phyloP scores from a whole-genome alignment of 2,113 vertebrate genomes.

The Lipophrys pholis region DNA sequence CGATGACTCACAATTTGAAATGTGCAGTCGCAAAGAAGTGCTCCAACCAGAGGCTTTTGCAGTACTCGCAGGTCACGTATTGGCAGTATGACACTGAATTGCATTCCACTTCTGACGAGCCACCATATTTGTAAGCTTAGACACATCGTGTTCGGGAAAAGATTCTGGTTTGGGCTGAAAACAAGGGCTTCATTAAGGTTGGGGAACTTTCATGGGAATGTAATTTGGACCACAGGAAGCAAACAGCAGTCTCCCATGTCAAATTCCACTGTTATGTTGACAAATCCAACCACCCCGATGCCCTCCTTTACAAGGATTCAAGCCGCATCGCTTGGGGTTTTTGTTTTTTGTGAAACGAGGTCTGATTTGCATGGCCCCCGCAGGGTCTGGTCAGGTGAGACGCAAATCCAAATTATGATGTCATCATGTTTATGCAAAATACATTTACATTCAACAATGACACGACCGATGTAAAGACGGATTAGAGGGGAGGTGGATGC shows the following conservation, averaged over 20 bases:
- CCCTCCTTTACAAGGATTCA: neutral
- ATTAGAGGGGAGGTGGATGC: neutral
- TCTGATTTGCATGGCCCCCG: neutral
- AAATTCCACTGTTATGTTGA: constrained; percentile 14
- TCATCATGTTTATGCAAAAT: neutral
- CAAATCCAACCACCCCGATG: neutral
- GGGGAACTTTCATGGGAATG: neutral
- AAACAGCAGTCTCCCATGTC: constrained; percentile 16
- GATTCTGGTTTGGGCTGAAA: neutral
- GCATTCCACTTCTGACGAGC: too few relatives aligned
- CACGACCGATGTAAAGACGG: neutral
- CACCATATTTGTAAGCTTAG: too few relatives aligned
- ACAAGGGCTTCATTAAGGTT: neutral
- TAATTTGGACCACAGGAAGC: constrained; percentile 8
- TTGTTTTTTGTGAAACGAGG: neutral
- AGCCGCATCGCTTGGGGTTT: neutral
- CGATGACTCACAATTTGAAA: too few relatives aligned
- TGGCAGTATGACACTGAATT: too few relatives aligned
- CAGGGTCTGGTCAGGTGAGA: neutral
- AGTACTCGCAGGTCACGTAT: too few relatives aligned
- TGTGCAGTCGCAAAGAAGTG: too few relatives aligned
- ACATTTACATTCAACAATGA: constrained; percentile 2
- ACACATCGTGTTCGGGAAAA: too few relatives aligned
- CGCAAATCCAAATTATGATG: neutral
- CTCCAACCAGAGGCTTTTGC: too few relatives aligned